These are phyloP conservation scores for Catharus ustulatus DNA, from an alignment of 2,797 vertebrate genomes.

Conservation along the genomic window DNA sequence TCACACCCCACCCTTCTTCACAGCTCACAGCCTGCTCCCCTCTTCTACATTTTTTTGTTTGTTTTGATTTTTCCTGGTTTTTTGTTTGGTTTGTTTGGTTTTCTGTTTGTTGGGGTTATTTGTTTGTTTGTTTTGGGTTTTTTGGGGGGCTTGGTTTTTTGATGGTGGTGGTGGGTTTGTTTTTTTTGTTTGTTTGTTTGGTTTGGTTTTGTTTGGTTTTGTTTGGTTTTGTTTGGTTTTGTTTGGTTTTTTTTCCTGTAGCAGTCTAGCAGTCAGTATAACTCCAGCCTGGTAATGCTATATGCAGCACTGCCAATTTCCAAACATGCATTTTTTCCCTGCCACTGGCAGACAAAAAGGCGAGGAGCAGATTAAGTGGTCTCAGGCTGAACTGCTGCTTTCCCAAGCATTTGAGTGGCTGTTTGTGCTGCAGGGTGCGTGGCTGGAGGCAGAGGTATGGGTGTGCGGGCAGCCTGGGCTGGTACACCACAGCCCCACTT, in stretches of 20 bases:
- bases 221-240: neutral
- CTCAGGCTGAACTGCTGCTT: neutral
- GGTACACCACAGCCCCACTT: neutral
- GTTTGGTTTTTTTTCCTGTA: neutral
- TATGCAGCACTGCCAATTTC: conserved; percentile 7
- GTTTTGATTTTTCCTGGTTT: rapidly evolving
- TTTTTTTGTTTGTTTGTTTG: neutral
- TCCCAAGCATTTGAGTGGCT: neutral
- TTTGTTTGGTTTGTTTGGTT: rapidly evolving
- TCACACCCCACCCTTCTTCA: neutral
- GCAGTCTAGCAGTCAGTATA: neutral
- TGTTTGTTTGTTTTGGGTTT: neutral
- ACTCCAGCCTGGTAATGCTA: neutral
- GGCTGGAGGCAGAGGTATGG: conserved; percentile 6
- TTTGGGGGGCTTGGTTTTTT: neutral
- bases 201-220: neutral
- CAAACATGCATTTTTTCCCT: conserved; percentile 25
- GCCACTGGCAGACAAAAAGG: conserved; percentile 21
- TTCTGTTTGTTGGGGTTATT: too few species aligned
- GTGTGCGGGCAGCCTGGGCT: neutral
- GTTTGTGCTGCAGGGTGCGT: neutral
- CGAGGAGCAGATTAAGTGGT: conserved; percentile 40
- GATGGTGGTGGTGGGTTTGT: too few species aligned
- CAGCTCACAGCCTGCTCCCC: neutral
- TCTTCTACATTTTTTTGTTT: neutral